These are phyloP conservation scores for Orthonevra nobilis DNA, from an alignment of 2,888 invertebrate genomes.

Conservation along the genomic window DNA sequence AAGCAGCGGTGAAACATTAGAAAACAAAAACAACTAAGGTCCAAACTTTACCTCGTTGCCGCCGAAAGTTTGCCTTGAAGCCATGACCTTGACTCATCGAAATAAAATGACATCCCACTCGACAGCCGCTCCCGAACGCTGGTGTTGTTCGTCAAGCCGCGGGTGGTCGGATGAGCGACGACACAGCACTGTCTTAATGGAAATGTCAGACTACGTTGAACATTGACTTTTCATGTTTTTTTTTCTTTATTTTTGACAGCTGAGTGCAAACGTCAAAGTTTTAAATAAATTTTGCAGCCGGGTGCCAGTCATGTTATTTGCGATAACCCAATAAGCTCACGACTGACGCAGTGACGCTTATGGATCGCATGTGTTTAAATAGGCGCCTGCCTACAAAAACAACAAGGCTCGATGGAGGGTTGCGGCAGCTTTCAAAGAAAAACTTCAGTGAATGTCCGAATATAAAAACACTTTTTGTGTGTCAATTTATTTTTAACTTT, in stretches of 20 bases:
- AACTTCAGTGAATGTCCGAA: constrained; percentile 59
- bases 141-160: constrained; percentile 2
- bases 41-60: constrained; percentile 42
- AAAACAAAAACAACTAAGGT: constrained; percentile 18
- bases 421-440: constrained; percentile 65
- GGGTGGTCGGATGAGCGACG: background rate
- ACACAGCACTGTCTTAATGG: too few species aligned
- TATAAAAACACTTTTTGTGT: constrained; percentile 65
- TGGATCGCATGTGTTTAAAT: too few species aligned
- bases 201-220: constrained; percentile 45
- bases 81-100: constrained; percentile 67
- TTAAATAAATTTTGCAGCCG: too few species aligned
- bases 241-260: too few species aligned
- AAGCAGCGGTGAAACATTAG: constrained; percentile 4
- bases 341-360: too few species aligned
- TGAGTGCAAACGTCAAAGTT: too few species aligned
- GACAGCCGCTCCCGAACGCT: constrained; percentile 26
- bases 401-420: too few species aligned
- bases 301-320: too few species aligned
- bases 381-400: too few species aligned
- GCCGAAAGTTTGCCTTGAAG: constrained; percentile 66
- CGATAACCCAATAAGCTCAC: too few species aligned
- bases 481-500: constrained; percentile 70
- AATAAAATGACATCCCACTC: constrained; percentile 58
- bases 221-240: constrained; percentile 12